Base-by-base conservation (phyloP, 1,140 invertebrate genomes). In the Drosophila lacteicornis region DNA sequence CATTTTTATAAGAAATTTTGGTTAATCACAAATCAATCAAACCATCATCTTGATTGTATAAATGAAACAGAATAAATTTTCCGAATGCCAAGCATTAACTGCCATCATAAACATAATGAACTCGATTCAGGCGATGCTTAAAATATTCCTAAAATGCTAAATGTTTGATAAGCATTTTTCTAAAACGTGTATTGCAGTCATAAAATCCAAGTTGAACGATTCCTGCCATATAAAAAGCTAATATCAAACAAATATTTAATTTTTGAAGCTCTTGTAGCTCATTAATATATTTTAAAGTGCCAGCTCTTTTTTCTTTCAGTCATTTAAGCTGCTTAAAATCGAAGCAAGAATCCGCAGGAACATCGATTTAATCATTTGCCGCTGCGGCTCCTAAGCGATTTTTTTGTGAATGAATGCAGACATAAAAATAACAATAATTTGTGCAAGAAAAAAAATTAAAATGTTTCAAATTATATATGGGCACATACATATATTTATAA, bases 361-460 rank as follows among this genome's bases (percentile, higher is more conserved):
- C 40, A 42, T 55, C 30, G 61, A 46, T 30, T 51, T 73, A 71
- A 73, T 49, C 63, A 71, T 66, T 65, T 57, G 43, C 53, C 63
- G 38, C 67, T 9, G 62, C 56, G 50, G 71, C 67, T 59, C 67
- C 19, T 45, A 73, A 71, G 33, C 42, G 62, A 67, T 71, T 85
- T n/a, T 51, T 87, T 87, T 79, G 73, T 87, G 84, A 88, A 87
- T 87, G 84, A 88, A 87, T 90, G 80, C 84, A 87, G 84, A 88
- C 84, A 87, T 87, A 67, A 74, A 87, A 87, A 87, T 87, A 87
- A 88, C 84, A 87, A 87, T 87, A 87, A 87, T 87, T 87, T 87
- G 71, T 69, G 49, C 59, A 43, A 27, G 69, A 43, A 82, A 73
- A 69, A 82, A 76, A 60, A 74, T 66, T 57, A 66, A 76, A 69